Percentiles rank a stretch among this genome's conserved stretches.
phyloP scores from a whole-genome alignment of 2,797 vertebrate genomes.

The Amniataba percoides region DNA sequence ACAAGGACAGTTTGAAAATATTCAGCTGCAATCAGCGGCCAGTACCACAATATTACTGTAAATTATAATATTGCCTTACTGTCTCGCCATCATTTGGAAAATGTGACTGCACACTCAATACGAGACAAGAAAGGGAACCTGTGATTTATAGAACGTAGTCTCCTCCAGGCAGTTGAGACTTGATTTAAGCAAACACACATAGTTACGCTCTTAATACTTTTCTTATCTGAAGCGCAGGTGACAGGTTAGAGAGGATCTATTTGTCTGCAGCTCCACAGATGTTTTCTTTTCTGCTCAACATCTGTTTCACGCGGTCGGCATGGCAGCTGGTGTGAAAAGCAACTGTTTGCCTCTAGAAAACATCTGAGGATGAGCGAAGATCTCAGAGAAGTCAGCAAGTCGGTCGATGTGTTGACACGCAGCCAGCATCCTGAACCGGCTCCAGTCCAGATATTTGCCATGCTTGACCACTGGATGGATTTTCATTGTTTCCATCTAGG shows the following conservation, averaged over 20 bases:
- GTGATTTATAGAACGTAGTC: slow-evolving; percentile 16
- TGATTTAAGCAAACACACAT: slow-evolving; percentile 5
- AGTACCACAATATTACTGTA: slow-evolving; percentile 52
- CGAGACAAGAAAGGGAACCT: slow-evolving; percentile 18
- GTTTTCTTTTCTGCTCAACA: slow-evolving; percentile 48
- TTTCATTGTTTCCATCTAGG: background rate
- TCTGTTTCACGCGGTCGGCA: slow-evolving; percentile 63
- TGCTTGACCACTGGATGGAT: background rate
- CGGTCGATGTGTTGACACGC: background rate
- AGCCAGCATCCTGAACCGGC: slow-evolving; percentile 1
- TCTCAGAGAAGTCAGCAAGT: slow-evolving; percentile 10
- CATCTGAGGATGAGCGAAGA: slow-evolving; percentile 39
- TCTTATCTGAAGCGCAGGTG: slow-evolving; percentile 3
- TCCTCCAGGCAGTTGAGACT: background rate
- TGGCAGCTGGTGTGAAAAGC: slow-evolving; percentile 64
- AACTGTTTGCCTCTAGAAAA: slow-evolving; percentile 73
- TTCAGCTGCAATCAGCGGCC: slow-evolving; percentile 45
- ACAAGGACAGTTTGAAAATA: slow-evolving; percentile 50
- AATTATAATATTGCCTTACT: slow-evolving; percentile 62
- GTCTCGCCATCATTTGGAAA: slow-evolving; percentile 53
- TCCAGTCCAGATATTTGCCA: background rate
- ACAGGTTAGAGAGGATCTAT: background rate
- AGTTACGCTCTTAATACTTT: background rate
- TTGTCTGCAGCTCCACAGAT: slow-evolving; percentile 9
- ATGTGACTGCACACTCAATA: slow-evolving; percentile 15